phyloP scores from a whole-genome alignment of 2,888 invertebrate genomes.

The Meghimatium bilineatum region DNA sequence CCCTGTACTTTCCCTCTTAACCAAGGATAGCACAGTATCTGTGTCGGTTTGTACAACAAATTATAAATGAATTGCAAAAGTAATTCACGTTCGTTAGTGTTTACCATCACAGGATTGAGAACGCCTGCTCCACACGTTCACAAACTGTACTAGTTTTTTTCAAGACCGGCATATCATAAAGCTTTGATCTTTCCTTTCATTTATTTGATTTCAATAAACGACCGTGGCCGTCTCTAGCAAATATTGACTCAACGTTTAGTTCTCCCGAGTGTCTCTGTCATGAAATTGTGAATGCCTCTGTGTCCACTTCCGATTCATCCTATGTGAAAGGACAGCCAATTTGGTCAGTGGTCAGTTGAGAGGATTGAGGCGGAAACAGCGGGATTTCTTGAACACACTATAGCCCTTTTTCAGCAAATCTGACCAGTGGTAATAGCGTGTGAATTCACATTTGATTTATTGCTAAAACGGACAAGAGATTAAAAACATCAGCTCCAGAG shows the following conservation, averaged over 20 bases:
- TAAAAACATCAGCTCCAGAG: neutral
- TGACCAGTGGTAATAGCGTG: neutral
- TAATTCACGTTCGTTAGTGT: too few species aligned
- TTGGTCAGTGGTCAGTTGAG: neutral
- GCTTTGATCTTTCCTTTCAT: slow-evolving; percentile 11
- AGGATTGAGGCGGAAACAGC: neutral
- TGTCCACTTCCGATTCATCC: neutral
- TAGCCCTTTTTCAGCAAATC: neutral
- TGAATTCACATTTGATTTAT: neutral
- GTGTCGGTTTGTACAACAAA: too few species aligned
- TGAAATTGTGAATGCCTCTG: too few species aligned
- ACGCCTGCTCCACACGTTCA: too few species aligned
- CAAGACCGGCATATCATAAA: neutral
- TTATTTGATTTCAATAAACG: slow-evolving; percentile 17
- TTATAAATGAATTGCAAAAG: too few species aligned
- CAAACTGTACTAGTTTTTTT: neutral
- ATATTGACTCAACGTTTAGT: slow-evolving; percentile 8
- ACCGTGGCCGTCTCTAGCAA: neutral
- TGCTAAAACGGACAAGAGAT: neutral
- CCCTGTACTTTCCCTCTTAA: too few species aligned
- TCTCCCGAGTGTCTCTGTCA: too few species aligned
- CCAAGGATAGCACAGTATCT: too few species aligned
- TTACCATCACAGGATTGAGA: too few species aligned
- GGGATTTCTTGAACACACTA: neutral
- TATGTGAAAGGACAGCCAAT: neutral